Evolutionary conservation across 2,113 vertebrate genomes (phyloP).

Genomic region (Microcebus lehilahytsara): DNA sequence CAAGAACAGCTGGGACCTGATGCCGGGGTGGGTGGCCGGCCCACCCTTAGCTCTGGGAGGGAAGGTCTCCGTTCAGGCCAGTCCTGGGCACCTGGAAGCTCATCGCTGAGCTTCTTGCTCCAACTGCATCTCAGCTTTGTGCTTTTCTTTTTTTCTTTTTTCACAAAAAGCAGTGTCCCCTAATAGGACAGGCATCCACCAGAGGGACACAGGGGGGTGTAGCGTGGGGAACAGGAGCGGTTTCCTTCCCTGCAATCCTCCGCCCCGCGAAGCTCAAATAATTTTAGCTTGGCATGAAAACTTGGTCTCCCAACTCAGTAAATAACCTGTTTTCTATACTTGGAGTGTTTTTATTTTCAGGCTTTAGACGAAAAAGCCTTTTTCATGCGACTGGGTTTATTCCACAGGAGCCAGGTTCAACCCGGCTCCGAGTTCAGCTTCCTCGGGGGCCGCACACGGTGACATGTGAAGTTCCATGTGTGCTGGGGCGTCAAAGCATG

Average conservation of each 20-base stretch:
- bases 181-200: accelerated
- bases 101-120: too few species aligned
- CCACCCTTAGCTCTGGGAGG: accelerated
- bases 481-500: accelerated
- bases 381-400: neutral
- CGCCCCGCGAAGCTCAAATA: accelerated
- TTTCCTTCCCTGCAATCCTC: neutral
- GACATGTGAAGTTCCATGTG: accelerated
- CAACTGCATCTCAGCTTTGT: accelerated
- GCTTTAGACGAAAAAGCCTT: neutral
- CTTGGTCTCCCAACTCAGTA: accelerated
- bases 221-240: neutral
- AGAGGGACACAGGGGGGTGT: neutral
- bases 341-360: too few species aligned
- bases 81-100: accelerated
- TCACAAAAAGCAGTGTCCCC: neutral
- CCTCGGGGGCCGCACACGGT: accelerated
- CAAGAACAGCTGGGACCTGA: neutral
- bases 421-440: accelerated
- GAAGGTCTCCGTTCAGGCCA: accelerated
- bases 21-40: accelerated
- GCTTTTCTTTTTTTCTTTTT: too few species aligned
- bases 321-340: neutral
- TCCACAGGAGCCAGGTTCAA: neutral
- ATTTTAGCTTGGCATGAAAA: too few species aligned